Conservation (phyloP, 2,888 invertebrate genomes). For the Nezara viridula region DNA sequence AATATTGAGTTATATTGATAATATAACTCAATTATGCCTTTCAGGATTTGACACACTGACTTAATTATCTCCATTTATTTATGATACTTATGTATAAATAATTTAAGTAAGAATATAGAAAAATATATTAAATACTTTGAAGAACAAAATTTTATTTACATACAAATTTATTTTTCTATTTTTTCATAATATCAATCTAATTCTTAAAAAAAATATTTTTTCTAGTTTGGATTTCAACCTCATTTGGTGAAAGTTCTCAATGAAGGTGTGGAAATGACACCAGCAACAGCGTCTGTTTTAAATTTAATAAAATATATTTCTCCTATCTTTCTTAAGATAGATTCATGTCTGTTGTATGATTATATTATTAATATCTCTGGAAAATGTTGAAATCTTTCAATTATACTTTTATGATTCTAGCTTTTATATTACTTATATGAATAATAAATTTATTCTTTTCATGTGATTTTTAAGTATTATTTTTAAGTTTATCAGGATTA, state of each 20-base stretch:
- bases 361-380: background rate
- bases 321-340: background rate
- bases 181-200: too few species aligned
- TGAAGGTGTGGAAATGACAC: background rate
- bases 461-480: slow-evolving; percentile 34
- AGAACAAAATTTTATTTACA: too few species aligned
- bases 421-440: slow-evolving; percentile 4
- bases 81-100: too few species aligned
- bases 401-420: background rate
- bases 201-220: background rate
- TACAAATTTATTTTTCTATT: too few species aligned
- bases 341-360: background rate
- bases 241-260: background rate
- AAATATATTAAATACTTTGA: too few species aligned
- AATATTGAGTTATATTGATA: too few species aligned
- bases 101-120: too few species aligned
- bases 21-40: too few species aligned
- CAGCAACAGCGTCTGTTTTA: background rate
- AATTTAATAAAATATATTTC: slow-evolving; percentile 42
- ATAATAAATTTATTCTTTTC: slow-evolving; percentile 6
- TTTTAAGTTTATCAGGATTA: background rate
- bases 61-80: too few species aligned
- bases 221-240: slow-evolving; percentile 6
- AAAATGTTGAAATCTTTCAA: background rate
- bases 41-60: too few species aligned